Conservation (phyloP, 1,140 invertebrate genomes). For the Dreissena polymorpha region DNA sequence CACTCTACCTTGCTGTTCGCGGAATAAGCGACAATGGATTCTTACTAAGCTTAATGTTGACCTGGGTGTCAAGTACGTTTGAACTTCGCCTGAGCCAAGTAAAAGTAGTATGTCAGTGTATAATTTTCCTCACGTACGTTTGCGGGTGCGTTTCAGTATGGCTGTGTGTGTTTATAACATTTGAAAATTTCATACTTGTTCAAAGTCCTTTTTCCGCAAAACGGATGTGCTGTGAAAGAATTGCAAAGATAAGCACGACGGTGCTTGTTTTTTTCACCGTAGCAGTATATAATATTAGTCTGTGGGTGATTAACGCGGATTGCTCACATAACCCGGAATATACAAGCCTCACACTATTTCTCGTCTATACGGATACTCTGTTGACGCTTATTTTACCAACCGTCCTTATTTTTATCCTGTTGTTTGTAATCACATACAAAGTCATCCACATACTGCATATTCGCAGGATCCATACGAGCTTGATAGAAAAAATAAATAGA, state of each 20-base stretch:
- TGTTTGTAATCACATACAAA: constrained; percentile 36
- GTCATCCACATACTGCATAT: constrained; percentile 19
- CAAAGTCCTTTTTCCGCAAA: constrained; percentile 16
- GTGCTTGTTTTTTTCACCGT: constrained; percentile 8
- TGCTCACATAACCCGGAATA: constrained; percentile 19
- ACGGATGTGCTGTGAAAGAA: constrained; percentile 4
- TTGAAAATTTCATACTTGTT: constrained; percentile 43
- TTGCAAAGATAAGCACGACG: constrained; percentile 6
- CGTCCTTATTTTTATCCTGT: constrained; percentile 25
- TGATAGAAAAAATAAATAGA: constrained; percentile 58
- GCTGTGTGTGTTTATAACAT: constrained; percentile 47
- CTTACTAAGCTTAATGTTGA: constrained; percentile 22
- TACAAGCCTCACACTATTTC: constrained; percentile 19
- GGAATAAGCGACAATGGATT: constrained; percentile 48
- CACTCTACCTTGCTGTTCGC: constrained; percentile 26
- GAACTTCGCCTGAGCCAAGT: constrained; percentile 37
- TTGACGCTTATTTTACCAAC: constrained; percentile 39
- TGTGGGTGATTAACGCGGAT: constrained; percentile 36
- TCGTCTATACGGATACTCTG: constrained; percentile 35
- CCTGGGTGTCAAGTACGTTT: constrained; percentile 42
- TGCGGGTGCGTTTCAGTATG: constrained; percentile 47
- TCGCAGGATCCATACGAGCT: neutral
- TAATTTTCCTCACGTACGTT: constrained; percentile 35
- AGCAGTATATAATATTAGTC: constrained; percentile 12
- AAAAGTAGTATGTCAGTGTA: constrained; percentile 44